Base-by-base conservation (phyloP, 2,888 invertebrate species). In the Drosophila multiciliata region DNA sequence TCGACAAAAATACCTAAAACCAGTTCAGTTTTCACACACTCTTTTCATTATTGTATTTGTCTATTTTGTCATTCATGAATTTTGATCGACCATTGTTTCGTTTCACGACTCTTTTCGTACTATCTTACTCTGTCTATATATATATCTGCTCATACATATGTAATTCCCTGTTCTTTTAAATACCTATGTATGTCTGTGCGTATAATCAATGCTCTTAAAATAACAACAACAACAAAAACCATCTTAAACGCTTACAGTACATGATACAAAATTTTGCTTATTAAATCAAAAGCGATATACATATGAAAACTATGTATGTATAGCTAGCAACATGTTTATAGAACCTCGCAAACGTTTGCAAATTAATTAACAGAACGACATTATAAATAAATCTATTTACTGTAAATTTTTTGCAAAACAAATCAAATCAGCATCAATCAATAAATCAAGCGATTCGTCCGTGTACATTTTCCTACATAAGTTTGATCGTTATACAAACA, bases 301-400 rank as follows among this genome's bases (percentile, higher is more conserved):
- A 73, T 65, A 59, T 63, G 66, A 66, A 75, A 70, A 77, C 67
- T 49, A 64, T 66, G 54, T 90, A 90, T 91, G 91, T 91, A 91
- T 90, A 91, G 91, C 92, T 91, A 91, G 92, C 91, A 92, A 92
- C 92, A 90, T 91, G 72, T 86, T 78, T 81, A 75, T 73, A 75
- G 72, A 78, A 73, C 61, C 74, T 80, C 76, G 79, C 80, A 73
- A 80, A 82, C n/a, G 80, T 80, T 82, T 38, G 17, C 79, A 45
- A 15, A 45, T 35, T 68, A 67, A 67, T 26, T 52, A 53, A 66
- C 54, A 76, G 60, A 64, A 53, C 40, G 69, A 60, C 60, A 70
- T 49, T 62, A 68, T 66, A 60, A 26, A 73, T 61, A 70, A 36
- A 32, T 20, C 23, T 33, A 52, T 0, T 17, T 29, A 54, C 32